These are phyloP conservation scores for Apogon talboti DNA, from an alignment of 2,797 vertebrate species.

Conservation along the genomic window DNA sequence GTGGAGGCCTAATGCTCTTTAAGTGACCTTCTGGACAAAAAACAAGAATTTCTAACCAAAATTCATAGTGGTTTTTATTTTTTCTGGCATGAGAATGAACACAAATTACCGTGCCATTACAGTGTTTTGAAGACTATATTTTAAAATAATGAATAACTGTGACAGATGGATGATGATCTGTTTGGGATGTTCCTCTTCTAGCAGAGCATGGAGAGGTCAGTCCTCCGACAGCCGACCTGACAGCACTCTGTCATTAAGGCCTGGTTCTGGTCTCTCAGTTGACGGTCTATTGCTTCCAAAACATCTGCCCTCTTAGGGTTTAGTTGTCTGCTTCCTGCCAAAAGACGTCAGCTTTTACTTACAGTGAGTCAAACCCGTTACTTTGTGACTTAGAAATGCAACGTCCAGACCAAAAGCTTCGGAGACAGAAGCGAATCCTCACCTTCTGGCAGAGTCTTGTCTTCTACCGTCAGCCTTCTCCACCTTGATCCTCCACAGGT, in stretches of 20 bases:
- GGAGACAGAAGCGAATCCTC: conserved; percentile 17
- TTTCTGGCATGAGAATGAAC: conserved; percentile 27
- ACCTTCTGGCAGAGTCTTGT: conserved; percentile 58
- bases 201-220: conserved; percentile 79
- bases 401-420: neutral
- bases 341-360: conserved; percentile 20
- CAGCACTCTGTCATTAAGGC: conserved; percentile 74
- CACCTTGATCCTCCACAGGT: conserved; percentile 84
- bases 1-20: no score
- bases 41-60: conserved; percentile 24
- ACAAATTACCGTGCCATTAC: conserved; percentile 1
- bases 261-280: conserved; percentile 62
- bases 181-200: conserved; percentile 38
- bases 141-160: conserved; percentile 8
- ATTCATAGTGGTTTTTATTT: conserved; percentile 27
- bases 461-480: conserved; percentile 69
- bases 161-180: conserved; percentile 1
- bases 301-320: conserved; percentile 20
- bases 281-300: conserved; percentile 27
- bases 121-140: conserved; percentile 21
- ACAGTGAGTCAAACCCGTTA: neutral
- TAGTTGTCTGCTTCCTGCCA: conserved; percentile 47
- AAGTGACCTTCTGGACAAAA: conserved; percentile 5
- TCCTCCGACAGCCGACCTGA: conserved; percentile 76
- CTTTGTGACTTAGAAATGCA: neutral